Evolutionary conservation across 1,140 invertebrate species (phyloP), one percentile per base, ranked within the genome.

Genomic region (Linepithema humile): DNA sequence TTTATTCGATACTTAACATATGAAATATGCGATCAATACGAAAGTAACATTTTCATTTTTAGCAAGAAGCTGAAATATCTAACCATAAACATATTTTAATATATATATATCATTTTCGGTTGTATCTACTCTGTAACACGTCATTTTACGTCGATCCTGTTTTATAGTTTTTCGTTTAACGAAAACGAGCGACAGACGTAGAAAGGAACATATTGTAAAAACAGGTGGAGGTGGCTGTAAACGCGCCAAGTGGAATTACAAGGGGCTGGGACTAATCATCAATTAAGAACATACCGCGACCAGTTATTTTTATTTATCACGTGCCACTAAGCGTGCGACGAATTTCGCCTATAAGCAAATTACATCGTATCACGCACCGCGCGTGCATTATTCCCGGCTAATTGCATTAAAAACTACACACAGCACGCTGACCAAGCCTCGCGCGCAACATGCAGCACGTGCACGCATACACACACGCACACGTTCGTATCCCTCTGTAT

Each of bases 331-430:
- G 9, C 55, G 38, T 15, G 26, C 38, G 75, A 64, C 40, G 38
- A 69, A 69, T 69, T 43, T 57, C 26, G 48, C n/a, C 43, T 15
- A 23, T n/a, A 55, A 20, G 38, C 50, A 32, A 70, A 43, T 23
- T 80, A 26, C 26, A 35, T 70, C 38, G 75, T 57, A 80, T 70
- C 75, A 80, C 64, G 64, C 64, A 43, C 38, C 75, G 50, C 4
- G 5, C 75, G 50, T 3, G 5, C 75, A 70, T 80, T 80, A 80
- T 55, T 80, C 75, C 53, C 17, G 67, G 35, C 64, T 80, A 80
- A 80, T 80, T 80, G 48, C 64, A 80, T 80, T 80, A 80, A 80
- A 70, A 80, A 80, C 64, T 80, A 64, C 35, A 53, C 23, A 20
- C 50, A 35, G 70, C 26, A 17, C 55, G 40, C 29, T 38, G 59